Evolutionary conservation across 2,888 invertebrate species (phyloP), one percentile per base, ranked within the genome.

Genomic region (Rhagium mordax): DNA sequence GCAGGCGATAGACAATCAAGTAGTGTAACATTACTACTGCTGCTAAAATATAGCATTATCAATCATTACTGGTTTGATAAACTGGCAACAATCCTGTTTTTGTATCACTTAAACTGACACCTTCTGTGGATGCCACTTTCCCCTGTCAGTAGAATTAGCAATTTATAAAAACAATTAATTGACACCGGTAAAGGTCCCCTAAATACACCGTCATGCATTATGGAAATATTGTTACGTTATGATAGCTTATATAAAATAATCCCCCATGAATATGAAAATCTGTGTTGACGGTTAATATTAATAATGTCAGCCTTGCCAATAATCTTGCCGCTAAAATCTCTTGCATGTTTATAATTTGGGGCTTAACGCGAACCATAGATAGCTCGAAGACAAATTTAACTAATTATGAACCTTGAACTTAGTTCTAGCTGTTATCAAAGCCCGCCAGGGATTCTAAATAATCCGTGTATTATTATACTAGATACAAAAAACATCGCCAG

Each of bases 221-320:
- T 59, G 33, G 16, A 33, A 59, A 59, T 59, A 8, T 18, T 8
- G 13, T n/a, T 59, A 24, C 33, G 33, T 24, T 59, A 8, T 15
- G 18, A 7, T 20, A 33, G 8, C 13, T 20, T 29, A 18, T 33
- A 20, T 59, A 16, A 33, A 59, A 59, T n/a, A 29, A 59, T 59
- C 18, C 33, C 59, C 18, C 33, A 29, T 59, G 59, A 59, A 59
- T 59, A 59, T 59, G 59, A 15, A 33, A 33, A 59, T 33, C 33
- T 29, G 5, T 29, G 59, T 41, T 59, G 59, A 59, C 59, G 24
- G 29, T 59, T 59, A 8, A n/a, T 59, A 59, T 18, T 53, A 53
- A 33, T 29, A 59, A 59, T 41, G n/a, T 41, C 33, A 33, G 13
- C 59, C 10, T 13, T 33, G 18, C 33, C 16, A 18, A 59, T 33